Conservation (phyloP, 2,888 invertebrate genomes). For the Cordilura impudica region DNA sequence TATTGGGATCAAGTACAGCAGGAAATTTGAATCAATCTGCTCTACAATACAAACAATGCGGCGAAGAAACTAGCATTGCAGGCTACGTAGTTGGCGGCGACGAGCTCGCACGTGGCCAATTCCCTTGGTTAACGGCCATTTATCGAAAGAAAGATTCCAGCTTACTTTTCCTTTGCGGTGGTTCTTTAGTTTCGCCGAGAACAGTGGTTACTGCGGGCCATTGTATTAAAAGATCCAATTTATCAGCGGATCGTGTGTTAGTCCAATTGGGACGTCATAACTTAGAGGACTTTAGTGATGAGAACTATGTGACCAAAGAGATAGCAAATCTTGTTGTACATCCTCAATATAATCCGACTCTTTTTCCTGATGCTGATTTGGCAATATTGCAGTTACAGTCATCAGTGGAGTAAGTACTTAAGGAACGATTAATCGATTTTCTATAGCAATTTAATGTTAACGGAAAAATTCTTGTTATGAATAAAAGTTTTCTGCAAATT, state of each 20-base stretch:
- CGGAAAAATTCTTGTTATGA: too few relatives aligned
- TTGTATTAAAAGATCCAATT: constrained; percentile 70
- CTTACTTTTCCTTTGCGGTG: constrained; percentile 74
- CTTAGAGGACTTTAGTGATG: constrained; percentile 68
- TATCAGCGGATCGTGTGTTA: constrained; percentile 66
- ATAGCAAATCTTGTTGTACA: constrained; percentile 73
- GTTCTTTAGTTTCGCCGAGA: constrained; percentile 71
- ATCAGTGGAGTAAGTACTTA: constrained; percentile 67
- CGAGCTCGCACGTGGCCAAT: constrained; percentile 78
- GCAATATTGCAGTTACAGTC: constrained; percentile 78
- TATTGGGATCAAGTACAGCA: background rate
- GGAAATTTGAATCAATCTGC: background rate
- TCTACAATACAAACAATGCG: constrained; percentile 63
- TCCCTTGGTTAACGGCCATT: constrained; percentile 84
- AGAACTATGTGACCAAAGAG: constrained; percentile 60
- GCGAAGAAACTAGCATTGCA: constrained; percentile 65
- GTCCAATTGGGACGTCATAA: constrained; percentile 77
- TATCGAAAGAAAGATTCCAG: constrained; percentile 78
- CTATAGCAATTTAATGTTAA: too few relatives aligned
- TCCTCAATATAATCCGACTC: constrained; percentile 75
- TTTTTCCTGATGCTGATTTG: constrained; percentile 78
- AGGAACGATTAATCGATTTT: too few relatives aligned
- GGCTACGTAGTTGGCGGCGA: constrained; percentile 68
- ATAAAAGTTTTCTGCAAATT: too few relatives aligned
- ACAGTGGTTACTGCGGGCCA: constrained; percentile 77